Base-by-base conservation (phyloP, 2,888 invertebrate genomes). In the Salticus scenicus region DNA sequence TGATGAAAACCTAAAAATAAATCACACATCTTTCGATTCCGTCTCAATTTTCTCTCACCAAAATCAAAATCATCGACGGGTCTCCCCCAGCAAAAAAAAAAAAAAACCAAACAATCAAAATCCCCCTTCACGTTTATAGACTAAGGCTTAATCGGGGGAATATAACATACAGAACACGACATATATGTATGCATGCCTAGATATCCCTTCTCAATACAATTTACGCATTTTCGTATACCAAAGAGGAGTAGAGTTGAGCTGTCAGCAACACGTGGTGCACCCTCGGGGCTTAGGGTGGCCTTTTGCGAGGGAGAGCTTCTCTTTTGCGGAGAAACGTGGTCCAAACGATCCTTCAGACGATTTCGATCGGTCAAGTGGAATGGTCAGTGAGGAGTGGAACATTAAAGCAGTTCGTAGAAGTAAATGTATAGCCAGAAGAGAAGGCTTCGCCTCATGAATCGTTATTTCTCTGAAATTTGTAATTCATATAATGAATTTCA, bases 211-310 rank as follows among this genome's bases (percentile, higher is more conserved):
- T 47, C 42, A 20, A 24, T 24, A 57, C 57, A 57, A 57, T 57
- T 57, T 57, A 57, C 57, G 57, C 57, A 17, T 57, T 24, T 57
- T 57, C 57, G 57, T 24, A 57, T 57, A 20, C 14, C 14, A 37
- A 12, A 37, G 42, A 5, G 42, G 42, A 47, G 57, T 57, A 24
- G 57, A 57, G 57, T 57, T 57, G 57, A 57, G 57, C 57, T 57
- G 57, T 57, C 57, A 57, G 57, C 57, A 57, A 57, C 57, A 57
- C 57, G 57, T 57, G 57, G 57, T 57, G 57, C 57, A 57, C 57
- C 57, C 57, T 57, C 57, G 24, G 57, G 57, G 24, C 20, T 24
- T 24, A 17, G 24, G 57, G 57, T 20, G 2, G 57, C 24, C 57
- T 24, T 14, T 7, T 2, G 24, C 1, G 57, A 20, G 24, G 2